A percentile compares a stretch with the other conserved stretches of the same genome.
Conservation (phyloP, 2,888 invertebrate genomes). For the Branchipolynoe longqiensis region DNA sequence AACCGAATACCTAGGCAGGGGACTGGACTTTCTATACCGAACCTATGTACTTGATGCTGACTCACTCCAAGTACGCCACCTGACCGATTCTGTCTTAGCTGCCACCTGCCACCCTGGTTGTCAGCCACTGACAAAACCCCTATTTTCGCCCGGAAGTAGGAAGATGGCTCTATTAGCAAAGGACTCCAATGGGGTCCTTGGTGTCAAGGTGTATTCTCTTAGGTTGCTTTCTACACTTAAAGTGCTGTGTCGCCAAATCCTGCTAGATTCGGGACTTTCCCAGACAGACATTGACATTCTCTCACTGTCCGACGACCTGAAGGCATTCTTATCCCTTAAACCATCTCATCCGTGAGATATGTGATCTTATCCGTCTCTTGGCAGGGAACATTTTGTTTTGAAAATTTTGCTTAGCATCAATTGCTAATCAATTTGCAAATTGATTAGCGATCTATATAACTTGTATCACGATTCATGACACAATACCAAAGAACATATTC, state of each 20-base stretch:
- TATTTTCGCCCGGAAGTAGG: not conserved
- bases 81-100: not conserved
- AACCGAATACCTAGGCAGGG: not conserved
- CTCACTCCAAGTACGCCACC: not conserved
- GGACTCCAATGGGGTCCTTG: not conserved
- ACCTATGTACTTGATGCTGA: slow-evolving; percentile 25
- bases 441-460: too few relatives aligned
- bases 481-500: too few relatives aligned
- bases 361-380: too few relatives aligned
- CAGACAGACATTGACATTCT: not conserved
- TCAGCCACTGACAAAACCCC: not conserved
- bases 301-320: slow-evolving; percentile 2
- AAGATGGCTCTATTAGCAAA: slow-evolving; percentile 10
- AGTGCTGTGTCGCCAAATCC: not conserved
- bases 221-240: not conserved
- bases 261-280: not conserved
- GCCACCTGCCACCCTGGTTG: not conserved
- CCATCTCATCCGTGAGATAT: too few relatives aligned
- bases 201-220: not conserved
- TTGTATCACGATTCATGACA: too few relatives aligned
- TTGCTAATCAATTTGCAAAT: too few relatives aligned
- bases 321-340: not conserved
- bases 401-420: too few relatives aligned
- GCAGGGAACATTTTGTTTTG: too few relatives aligned
- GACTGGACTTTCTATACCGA: not conserved